A percentile compares a stretch with the other conserved stretches of the same genome.
Evolutionary conservation across 2,888 invertebrate species (phyloP).

Genomic region (Rhogogaster chlorosoma): DNA sequence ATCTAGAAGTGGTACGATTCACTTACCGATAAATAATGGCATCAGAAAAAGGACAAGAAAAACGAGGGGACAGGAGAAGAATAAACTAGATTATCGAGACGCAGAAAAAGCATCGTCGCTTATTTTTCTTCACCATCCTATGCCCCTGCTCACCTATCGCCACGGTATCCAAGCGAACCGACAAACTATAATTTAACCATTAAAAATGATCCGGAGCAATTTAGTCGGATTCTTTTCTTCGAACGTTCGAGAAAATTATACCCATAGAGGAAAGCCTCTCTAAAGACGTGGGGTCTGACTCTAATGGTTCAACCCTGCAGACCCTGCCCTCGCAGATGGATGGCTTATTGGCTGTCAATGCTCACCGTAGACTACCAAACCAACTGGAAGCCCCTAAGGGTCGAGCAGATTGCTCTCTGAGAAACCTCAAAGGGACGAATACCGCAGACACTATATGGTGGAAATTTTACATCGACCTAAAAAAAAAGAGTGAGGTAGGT

Average conservation of each 20-base stretch:
- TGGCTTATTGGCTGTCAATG: slow-evolving; percentile 67
- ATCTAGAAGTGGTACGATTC: slow-evolving; percentile 28
- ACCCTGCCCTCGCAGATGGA: slow-evolving; percentile 53
- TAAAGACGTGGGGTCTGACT: slow-evolving; percentile 31
- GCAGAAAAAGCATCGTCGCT: background rate
- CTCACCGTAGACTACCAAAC: slow-evolving; percentile 55
- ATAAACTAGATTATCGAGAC: slow-evolving; percentile 22
- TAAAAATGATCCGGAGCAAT: slow-evolving; percentile 49
- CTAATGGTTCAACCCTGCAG: slow-evolving; percentile 55
- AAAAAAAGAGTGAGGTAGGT: no score
- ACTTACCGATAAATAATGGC: slow-evolving; percentile 24
- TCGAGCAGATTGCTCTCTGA: slow-evolving; percentile 39
- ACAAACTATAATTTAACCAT: background rate
- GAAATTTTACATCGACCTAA: slow-evolving; percentile 15
- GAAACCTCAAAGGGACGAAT: slow-evolving; percentile 27
- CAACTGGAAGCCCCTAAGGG: slow-evolving; percentile 28
- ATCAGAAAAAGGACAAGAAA: background rate
- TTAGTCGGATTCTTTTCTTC: slow-evolving; percentile 52
- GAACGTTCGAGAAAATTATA: slow-evolving; percentile 12
- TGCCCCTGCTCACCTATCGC: background rate
- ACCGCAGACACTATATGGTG: background rate
- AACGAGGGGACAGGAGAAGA: background rate
- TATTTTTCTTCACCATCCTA: background rate
- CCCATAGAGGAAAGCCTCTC: background rate
- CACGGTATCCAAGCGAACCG: background rate